A percentile compares a stretch with the other conserved stretches of the same genome.
These are phyloP conservation scores for Chrysodeixis includens DNA, from an alignment of 2,888 invertebrate species.

Conservation along the genomic window DNA sequence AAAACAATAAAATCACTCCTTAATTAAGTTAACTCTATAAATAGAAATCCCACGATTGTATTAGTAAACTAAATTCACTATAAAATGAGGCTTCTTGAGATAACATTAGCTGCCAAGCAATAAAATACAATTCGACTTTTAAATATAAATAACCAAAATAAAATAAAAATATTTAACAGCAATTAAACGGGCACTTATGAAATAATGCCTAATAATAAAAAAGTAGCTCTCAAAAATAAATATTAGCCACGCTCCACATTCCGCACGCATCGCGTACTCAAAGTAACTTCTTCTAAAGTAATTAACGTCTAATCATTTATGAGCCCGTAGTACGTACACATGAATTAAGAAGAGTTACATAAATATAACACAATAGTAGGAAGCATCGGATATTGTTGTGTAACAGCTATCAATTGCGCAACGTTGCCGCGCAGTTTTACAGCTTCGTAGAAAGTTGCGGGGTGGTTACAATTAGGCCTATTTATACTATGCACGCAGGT, in stretches of 20 bases:
- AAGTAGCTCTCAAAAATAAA: conserved; percentile 32
- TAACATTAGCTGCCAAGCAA: too few relatives aligned
- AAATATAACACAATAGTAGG: conserved; percentile 50
- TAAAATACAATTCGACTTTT: too few relatives aligned
- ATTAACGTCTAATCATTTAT: conserved; percentile 35
- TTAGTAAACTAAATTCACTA: too few relatives aligned
- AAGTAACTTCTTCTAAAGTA: neutral
- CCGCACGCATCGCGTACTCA: neutral
- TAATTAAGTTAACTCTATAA: too few relatives aligned
- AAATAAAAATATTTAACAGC: neutral
- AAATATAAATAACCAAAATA: too few relatives aligned
- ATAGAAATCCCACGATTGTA: too few relatives aligned
- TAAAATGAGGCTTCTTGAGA: too few relatives aligned
- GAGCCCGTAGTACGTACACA: conserved; percentile 31
- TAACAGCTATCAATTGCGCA: conserved; percentile 46
- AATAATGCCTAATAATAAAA: conserved; percentile 1
- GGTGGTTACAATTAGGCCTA: conserved; percentile 24
- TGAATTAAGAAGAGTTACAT: conserved; percentile 49
- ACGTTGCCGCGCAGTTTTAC: conserved; percentile 54
- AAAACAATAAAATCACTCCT: too few relatives aligned
- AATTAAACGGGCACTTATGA: neutral
- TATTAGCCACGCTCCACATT: conserved; percentile 44
- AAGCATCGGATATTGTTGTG: conserved; percentile 46
- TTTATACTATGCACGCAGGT: conserved; percentile 27
- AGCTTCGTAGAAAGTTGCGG: conserved; percentile 50